Evolutionary conservation across 2,797 vertebrate species (phyloP).

Genomic region (Stomatorhinus walkeri): DNA sequence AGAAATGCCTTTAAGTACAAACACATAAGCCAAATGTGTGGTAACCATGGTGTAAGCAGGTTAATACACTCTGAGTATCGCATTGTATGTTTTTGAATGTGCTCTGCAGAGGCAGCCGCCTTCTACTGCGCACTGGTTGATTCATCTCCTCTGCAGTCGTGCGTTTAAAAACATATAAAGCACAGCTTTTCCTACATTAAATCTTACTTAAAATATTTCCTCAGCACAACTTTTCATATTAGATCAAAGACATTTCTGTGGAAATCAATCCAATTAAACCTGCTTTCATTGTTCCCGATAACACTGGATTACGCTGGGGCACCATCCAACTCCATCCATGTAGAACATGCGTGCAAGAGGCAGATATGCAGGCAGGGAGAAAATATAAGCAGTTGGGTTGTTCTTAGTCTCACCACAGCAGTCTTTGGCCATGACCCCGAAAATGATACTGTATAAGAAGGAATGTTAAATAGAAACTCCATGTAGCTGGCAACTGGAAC

Average conservation of each 20-base stretch:
- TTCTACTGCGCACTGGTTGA: not conserved
- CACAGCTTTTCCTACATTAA: not conserved
- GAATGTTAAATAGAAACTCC: not conserved
- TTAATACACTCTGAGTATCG: not conserved
- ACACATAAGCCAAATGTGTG: not conserved
- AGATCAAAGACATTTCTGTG: not conserved
- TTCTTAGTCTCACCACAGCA: not conserved
- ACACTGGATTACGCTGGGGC: not conserved
- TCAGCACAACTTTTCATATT: not conserved
- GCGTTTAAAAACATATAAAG: not conserved
- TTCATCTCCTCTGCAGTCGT: not conserved
- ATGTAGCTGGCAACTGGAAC: not conserved
- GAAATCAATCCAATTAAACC: not conserved
- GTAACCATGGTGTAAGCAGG: not conserved
- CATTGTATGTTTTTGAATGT: not conserved
- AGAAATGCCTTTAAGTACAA: not conserved
- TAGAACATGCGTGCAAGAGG: not conserved
- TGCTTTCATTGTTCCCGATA: not conserved
- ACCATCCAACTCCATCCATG: not conserved
- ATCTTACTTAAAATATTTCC: not conserved
- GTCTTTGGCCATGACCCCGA: not conserved
- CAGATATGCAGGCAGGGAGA: not conserved
- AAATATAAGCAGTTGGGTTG: not conserved
- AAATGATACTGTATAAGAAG: not conserved
- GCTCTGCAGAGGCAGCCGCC: not conserved